Evolutionary conservation across 2,113 vertebrate genomes (phyloP).

Genomic region (Actinemys pallida): DNA sequence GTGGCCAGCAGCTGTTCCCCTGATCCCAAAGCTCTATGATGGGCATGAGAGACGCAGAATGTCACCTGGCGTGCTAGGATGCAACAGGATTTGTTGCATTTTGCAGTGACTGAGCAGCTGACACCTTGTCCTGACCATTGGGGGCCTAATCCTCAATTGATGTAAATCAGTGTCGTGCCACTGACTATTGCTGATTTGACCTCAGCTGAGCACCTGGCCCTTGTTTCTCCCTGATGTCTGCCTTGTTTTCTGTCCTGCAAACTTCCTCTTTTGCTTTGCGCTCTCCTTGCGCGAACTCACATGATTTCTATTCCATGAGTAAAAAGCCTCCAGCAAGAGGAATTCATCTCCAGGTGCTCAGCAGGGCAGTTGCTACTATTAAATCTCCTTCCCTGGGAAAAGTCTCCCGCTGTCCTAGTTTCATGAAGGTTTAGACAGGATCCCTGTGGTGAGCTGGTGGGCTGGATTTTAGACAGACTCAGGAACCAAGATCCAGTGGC

Average conservation of each 20-base stretch:
- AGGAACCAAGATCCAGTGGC: not conserved
- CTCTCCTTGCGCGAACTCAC: not conserved
- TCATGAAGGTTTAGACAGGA: not conserved
- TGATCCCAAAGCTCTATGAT: not conserved
- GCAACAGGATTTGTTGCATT: not conserved
- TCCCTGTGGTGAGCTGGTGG: not conserved
- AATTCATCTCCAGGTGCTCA: not conserved
- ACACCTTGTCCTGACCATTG: not conserved
- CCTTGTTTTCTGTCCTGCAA: not conserved
- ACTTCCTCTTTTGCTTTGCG: not conserved
- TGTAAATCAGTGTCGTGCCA: not conserved
- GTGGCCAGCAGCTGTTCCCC: not conserved
- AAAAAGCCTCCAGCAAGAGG: not conserved
- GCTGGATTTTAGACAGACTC: not conserved
- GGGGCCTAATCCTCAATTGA: not conserved
- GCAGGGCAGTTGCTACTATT: not conserved
- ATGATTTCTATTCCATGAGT: not conserved
- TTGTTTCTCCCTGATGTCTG: not conserved
- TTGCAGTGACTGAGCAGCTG: not conserved
- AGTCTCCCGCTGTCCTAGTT: not conserved
- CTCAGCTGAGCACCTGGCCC: not conserved
- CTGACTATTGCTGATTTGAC: not conserved
- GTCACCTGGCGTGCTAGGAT: not conserved
- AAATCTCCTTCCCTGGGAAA: too few species aligned
- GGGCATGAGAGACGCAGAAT: not conserved